A percentile compares a stretch with the other conserved stretches of the same genome.
Conservation (phyloP, 2,797 vertebrate species). For the Mormyrops boulengeri region DNA sequence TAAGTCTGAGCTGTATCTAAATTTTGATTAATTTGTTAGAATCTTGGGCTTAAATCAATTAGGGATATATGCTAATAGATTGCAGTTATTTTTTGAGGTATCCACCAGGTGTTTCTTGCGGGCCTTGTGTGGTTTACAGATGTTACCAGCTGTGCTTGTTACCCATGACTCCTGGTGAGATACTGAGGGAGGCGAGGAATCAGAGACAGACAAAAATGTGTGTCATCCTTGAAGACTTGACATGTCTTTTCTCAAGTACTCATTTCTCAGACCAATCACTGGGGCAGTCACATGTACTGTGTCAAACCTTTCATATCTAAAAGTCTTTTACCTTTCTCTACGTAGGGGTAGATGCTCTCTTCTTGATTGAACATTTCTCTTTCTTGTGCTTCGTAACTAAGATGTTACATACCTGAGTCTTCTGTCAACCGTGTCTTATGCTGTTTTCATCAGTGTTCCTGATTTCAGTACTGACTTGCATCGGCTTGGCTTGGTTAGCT, state of each 20-base stretch:
- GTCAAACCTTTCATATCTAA: neutral
- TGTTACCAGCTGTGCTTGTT: neutral
- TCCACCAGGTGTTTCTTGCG: neutral
- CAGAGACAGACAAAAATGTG: neutral
- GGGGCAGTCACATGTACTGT: neutral
- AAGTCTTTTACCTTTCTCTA: neutral
- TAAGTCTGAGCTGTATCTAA: neutral
- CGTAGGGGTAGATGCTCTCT: neutral
- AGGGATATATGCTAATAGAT: neutral
- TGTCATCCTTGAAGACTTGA: neutral
- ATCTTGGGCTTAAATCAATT: slow-evolving; percentile 3
- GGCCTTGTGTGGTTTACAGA: neutral
- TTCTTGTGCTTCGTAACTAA: neutral
- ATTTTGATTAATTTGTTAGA: neutral
- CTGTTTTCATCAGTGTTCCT: neutral
- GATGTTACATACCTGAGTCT: neutral
- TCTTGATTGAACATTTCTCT: neutral
- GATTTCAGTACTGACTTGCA: neutral
- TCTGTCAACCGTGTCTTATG: neutral
- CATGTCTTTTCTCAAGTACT: neutral
- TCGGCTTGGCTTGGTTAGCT: neutral
- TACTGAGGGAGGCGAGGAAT: neutral
- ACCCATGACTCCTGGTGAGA: neutral
- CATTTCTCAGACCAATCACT: neutral
- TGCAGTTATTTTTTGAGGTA: neutral